Evolutionary conservation across 2,113 vertebrate species (phyloP).

Genomic region (Macrotis lagotis): DNA sequence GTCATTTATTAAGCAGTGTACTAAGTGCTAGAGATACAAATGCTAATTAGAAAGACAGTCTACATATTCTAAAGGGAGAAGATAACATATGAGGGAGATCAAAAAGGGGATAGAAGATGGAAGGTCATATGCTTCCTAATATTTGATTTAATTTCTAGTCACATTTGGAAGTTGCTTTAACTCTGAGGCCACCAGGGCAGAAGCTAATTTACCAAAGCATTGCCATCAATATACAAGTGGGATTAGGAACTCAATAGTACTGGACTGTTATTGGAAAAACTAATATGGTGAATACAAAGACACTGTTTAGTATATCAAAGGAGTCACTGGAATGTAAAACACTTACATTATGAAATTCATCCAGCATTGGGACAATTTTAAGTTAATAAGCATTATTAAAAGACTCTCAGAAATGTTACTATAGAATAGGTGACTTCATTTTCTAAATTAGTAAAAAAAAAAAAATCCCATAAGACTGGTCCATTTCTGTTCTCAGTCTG

Average conservation of each 20-base stretch:
- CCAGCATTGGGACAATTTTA: background rate
- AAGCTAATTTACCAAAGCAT: background rate
- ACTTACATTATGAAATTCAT: background rate
- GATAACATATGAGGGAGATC: background rate
- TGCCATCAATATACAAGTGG: background rate
- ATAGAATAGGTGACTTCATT: background rate
- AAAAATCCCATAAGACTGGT: background rate
- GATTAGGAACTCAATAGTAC: background rate
- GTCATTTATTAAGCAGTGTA: background rate
- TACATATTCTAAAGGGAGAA: background rate
- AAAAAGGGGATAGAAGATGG: background rate
- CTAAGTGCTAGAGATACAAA: background rate
- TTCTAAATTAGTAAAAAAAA: background rate
- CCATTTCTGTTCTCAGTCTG: background rate
- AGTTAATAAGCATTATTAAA: constrained; percentile 4
- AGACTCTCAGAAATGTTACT: background rate
- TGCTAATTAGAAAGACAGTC: background rate
- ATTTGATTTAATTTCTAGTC: background rate
- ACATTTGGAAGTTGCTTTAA: background rate
- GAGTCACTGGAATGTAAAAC: background rate
- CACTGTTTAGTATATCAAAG: background rate
- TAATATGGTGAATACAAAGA: background rate
- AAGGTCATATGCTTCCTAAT: background rate
- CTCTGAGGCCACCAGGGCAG: background rate
- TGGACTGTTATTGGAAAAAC: background rate